phyloP scores from a whole-genome alignment of 2,797 vertebrate genomes.

The Pelochelys cantorii region DNA sequence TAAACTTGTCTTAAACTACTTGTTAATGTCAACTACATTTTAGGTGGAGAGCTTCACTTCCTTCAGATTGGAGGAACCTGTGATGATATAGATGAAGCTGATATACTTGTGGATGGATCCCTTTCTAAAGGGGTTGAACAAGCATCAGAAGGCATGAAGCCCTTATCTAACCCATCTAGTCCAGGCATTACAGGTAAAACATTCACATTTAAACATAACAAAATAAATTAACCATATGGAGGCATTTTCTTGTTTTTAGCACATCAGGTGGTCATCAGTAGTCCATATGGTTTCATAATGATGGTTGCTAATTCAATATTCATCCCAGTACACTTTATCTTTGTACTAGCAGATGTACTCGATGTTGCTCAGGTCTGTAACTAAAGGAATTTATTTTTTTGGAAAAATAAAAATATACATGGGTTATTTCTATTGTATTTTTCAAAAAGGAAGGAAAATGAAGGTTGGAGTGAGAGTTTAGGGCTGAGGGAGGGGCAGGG shows the following conservation, averaged over 20 bases:
- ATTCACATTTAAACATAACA: background rate
- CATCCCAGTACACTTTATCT: background rate
- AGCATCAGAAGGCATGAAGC: constrained; percentile 92
- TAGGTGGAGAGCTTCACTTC: constrained; percentile 99
- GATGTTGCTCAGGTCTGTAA: too few relatives aligned
- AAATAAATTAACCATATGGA: background rate
- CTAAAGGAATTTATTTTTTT: too few relatives aligned
- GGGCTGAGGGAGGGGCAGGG: too few relatives aligned
- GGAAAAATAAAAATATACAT: too few relatives aligned
- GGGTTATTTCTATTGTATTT: too few relatives aligned
- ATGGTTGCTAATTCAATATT: accelerated
- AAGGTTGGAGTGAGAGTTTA: too few relatives aligned
- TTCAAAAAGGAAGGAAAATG: too few relatives aligned
- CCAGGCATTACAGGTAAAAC: constrained; percentile 94
- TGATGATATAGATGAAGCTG: constrained; percentile 96
- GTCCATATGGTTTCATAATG: background rate
- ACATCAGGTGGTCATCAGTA: background rate
- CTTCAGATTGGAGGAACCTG: constrained; percentile 99
- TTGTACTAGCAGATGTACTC: background rate
- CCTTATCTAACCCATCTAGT: constrained; percentile 96
- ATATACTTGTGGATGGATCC: constrained; percentile 98
- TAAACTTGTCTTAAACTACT: background rate
- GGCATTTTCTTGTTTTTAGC: background rate
- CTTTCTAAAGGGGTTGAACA: constrained; percentile 94
- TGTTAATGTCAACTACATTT: constrained; percentile 43